These are phyloP conservation scores for Xestia c-nigrum DNA, from an alignment of 2,888 invertebrate species.

Conservation along the genomic window DNA sequence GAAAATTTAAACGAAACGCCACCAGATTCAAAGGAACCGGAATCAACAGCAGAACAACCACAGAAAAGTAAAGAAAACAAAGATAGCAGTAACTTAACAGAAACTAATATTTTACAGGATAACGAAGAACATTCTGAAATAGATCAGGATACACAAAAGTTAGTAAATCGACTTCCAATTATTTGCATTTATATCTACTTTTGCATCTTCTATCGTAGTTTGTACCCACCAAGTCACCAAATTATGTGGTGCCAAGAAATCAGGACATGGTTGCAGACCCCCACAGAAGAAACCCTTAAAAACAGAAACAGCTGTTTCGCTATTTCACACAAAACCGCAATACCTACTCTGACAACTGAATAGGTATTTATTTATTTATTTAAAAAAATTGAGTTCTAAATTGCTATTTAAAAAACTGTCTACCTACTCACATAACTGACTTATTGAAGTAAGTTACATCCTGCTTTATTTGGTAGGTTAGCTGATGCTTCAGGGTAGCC, in stretches of 20 bases:
- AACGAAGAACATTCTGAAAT: constrained; percentile 14
- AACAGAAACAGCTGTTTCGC: not conserved
- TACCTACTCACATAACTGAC: too few relatives aligned
- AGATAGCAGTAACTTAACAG: constrained; percentile 40
- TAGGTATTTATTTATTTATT: not conserved
- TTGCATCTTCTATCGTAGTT: not conserved
- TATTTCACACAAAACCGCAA: not conserved
- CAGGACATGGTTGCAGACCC: not conserved
- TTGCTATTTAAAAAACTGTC: not conserved
- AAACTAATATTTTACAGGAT: constrained; percentile 33
- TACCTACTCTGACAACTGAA: not conserved
- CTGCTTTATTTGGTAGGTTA: too few relatives aligned
- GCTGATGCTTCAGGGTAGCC: too few relatives aligned
- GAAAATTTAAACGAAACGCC: constrained; percentile 70
- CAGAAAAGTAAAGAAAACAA: constrained; percentile 30
- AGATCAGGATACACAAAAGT: constrained; percentile 39
- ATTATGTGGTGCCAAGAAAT: not conserved
- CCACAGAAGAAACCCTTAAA: not conserved
- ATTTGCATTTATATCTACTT: not conserved
- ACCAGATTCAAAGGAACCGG: constrained; percentile 10
- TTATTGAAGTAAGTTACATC: not conserved
- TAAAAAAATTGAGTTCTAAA: not conserved
- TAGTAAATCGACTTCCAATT: constrained; percentile 19
- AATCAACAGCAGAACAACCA: constrained; percentile 28
- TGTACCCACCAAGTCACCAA: not conserved